Evolutionary conservation across 2,797 vertebrate genomes (phyloP).

Genomic region (Sphaeramia orbicularis): DNA sequence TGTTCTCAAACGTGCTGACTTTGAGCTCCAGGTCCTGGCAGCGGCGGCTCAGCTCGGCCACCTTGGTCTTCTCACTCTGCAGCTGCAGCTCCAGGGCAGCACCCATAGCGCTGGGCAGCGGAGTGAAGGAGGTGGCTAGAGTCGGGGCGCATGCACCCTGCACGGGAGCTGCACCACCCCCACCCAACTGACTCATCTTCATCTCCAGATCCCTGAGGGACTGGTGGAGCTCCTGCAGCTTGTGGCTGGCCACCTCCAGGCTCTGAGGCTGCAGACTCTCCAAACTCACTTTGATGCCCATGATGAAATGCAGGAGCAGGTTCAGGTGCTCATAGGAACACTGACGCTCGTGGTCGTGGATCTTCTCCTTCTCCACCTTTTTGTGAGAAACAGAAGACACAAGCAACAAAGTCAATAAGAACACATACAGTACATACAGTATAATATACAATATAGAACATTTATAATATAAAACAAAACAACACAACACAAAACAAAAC

Average conservation of each 20-base stretch:
- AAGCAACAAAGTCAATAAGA: constrained; percentile 17
- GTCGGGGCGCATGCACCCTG: constrained; percentile 82
- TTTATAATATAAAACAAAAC: not conserved
- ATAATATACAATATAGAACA: not conserved
- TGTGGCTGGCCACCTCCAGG: constrained; percentile 85
- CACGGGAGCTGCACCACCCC: constrained; percentile 63
- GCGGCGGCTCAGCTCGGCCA: constrained; percentile 85
- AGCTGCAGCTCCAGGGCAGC: constrained; percentile 84
- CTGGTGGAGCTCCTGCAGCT: constrained; percentile 85
- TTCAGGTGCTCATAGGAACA: constrained; percentile 92
- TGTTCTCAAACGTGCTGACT: constrained; percentile 94
- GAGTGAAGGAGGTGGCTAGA: constrained; percentile 81
- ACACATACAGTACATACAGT: not conserved
- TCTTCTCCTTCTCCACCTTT: constrained; percentile 95
- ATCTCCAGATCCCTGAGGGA: constrained; percentile 86
- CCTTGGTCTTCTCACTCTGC: constrained; percentile 84
- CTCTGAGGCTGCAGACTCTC: constrained; percentile 88
- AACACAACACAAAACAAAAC: not conserved
- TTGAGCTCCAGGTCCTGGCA: constrained; percentile 92
- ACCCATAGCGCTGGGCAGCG: constrained; percentile 77
- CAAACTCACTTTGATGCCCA: constrained; percentile 89
- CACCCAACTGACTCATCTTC: constrained; percentile 84
- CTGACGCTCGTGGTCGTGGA: constrained; percentile 90
- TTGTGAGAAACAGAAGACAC: constrained; percentile 27
- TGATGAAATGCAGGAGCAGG: constrained; percentile 90